These are phyloP conservation scores for Ormyrus nitidulus DNA, from an alignment of 2,888 invertebrate genomes.

Conservation along the genomic window DNA sequence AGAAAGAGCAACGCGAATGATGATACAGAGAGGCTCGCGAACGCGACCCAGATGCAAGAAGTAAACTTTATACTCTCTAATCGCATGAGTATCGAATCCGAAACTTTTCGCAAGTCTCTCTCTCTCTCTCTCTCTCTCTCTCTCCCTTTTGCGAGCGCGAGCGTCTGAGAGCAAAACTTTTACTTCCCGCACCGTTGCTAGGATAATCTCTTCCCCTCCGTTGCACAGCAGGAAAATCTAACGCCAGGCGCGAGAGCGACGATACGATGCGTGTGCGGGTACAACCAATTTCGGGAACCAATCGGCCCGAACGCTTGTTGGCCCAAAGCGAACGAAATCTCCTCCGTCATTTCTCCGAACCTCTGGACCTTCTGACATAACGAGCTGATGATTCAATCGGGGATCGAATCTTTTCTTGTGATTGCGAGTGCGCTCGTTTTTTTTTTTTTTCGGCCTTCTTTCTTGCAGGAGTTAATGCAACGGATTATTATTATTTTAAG, in stretches of 20 bases:
- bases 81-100: slow-evolving; percentile 47
- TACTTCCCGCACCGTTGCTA: slow-evolving; percentile 39
- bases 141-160: slow-evolving; percentile 54
- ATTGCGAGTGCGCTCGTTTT: too few species aligned
- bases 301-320: too few species aligned
- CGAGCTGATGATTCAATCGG: too few species aligned
- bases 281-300: too few species aligned
- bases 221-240: slow-evolving; percentile 2
- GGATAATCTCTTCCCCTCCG: slow-evolving; percentile 43
- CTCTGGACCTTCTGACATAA: too few species aligned
- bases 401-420: too few species aligned
- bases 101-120: slow-evolving; percentile 49
- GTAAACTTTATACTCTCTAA: slow-evolving; percentile 54
- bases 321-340: too few species aligned
- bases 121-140: slow-evolving; percentile 58
- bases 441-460: too few species aligned
- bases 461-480: too few species aligned
- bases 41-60: slow-evolving; percentile 49
- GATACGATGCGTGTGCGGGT: too few species aligned
- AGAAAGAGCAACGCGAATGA: slow-evolving; percentile 1
- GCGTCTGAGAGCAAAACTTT: slow-evolving; percentile 36
- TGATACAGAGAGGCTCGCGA: slow-evolving; percentile 24
- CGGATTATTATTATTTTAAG: too few species aligned
- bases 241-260: background rate
- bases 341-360: too few species aligned